These are phyloP conservation scores for Oceanodroma tethys DNA, from an alignment of 2,113 vertebrate species.

Conservation along the genomic window DNA sequence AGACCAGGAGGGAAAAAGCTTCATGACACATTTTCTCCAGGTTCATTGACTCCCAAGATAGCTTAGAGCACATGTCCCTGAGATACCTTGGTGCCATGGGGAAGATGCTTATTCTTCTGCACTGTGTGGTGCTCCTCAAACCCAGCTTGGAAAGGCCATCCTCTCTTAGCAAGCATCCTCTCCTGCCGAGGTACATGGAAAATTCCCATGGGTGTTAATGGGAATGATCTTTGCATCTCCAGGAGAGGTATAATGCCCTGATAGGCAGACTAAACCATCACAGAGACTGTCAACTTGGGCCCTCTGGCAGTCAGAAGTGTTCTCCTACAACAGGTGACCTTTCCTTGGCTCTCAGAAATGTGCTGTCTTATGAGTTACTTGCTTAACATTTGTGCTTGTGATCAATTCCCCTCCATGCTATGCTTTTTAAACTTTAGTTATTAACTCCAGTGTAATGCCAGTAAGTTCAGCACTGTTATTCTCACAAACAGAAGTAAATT, in stretches of 20 bases:
- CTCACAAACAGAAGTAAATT: slow-evolving; percentile 3
- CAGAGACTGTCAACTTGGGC: background rate
- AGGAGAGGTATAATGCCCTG: background rate
- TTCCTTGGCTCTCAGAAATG: background rate
- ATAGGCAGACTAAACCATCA: background rate
- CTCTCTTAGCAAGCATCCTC: background rate
- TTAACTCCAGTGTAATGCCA: background rate
- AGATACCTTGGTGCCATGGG: background rate
- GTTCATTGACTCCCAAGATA: background rate
- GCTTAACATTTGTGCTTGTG: background rate
- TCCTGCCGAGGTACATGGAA: background rate
- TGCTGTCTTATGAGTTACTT: background rate
- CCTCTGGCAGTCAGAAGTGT: background rate
- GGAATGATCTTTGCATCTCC: background rate
- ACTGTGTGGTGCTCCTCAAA: background rate
- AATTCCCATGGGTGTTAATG: background rate
- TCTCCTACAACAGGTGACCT: background rate
- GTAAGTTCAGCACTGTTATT: background rate
- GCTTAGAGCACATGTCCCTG: background rate
- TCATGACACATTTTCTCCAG: background rate
- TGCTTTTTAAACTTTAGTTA: background rate
- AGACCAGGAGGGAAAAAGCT: background rate
- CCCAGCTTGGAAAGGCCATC: background rate
- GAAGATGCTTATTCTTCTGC: background rate
- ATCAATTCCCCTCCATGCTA: background rate